A percentile compares a stretch with the other conserved stretches of the same genome.
These are phyloP conservation scores for Geodia barretti DNA, from an alignment of 37 sponge, comb jelly and placozoan genomes.

Conservation along the genomic window DNA sequence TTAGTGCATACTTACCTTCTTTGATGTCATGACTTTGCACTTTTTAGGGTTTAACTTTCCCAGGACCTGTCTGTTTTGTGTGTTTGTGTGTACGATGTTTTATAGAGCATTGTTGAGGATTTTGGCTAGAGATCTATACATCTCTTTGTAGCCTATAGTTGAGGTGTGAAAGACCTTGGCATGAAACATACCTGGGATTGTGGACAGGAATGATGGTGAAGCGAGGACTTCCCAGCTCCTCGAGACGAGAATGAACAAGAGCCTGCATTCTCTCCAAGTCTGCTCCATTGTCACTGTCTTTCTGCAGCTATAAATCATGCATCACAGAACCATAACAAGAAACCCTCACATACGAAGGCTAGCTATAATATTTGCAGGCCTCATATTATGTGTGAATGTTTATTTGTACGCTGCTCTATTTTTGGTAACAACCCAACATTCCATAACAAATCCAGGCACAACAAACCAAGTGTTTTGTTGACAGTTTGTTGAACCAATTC, in stretches of 20 bases:
- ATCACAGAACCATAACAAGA: too few relatives aligned
- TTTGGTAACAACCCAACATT: too few relatives aligned
- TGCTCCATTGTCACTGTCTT: conserved; percentile 5
- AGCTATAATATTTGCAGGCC: too few relatives aligned
- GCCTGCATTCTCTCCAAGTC: conserved; percentile 35
- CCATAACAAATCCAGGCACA: too few relatives aligned
- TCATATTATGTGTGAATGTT: too few relatives aligned
- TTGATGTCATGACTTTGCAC: conserved; percentile 71
- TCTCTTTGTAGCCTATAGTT: too few relatives aligned
- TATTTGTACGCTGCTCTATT: too few relatives aligned
- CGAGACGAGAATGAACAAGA: conserved; percentile 6
- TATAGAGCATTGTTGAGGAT: too few relatives aligned
- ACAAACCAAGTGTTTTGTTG: too few relatives aligned
- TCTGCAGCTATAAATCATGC: conserved; percentile 27
- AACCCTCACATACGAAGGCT: too few relatives aligned
- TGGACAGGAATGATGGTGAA: conserved; percentile 47
- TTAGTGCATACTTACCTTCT: conserved; percentile 30
- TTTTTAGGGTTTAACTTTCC: conserved; percentile 47
- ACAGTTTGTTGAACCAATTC: too few relatives aligned
- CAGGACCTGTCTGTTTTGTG: conserved; percentile 23
- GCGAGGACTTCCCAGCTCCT: not conserved
- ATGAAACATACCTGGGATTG: conserved; percentile 50
- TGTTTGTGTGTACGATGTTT: not conserved
- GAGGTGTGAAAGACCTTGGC: not conserved
- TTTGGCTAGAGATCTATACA: too few relatives aligned